These are phyloP conservation scores for Ameiurus melas DNA, from an alignment of 2,113 vertebrate species.

Conservation along the genomic window DNA sequence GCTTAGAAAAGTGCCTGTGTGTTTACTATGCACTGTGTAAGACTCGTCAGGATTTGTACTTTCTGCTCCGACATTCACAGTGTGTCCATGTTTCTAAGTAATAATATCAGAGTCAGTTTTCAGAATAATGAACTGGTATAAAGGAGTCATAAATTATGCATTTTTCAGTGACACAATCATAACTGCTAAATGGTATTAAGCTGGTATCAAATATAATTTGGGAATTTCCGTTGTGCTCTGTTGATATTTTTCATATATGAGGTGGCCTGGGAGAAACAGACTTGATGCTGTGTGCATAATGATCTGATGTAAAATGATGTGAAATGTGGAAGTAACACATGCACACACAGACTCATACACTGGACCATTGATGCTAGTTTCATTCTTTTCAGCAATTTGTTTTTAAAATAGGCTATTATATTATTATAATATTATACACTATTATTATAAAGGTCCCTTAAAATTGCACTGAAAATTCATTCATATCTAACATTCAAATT, in stretches of 20 bases:
- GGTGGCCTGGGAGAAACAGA: not conserved
- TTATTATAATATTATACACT: not conserved
- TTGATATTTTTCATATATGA: constrained; percentile 3
- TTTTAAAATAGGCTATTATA: not conserved
- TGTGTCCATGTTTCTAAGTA: not conserved
- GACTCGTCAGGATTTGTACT: not conserved
- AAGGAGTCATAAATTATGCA: not conserved
- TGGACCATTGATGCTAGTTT: not conserved
- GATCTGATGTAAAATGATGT: not conserved
- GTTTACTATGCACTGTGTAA: constrained; percentile 1
- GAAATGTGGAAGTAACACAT: not conserved
- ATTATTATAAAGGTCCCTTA: not conserved
- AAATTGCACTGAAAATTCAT: constrained; percentile 1
- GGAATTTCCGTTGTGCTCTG: not conserved
- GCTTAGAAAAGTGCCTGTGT: constrained; percentile 51
- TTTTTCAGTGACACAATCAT: not conserved
- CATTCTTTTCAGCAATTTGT: constrained; percentile 13
- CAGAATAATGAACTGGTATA: not conserved
- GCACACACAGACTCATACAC: not conserved
- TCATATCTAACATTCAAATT: not conserved
- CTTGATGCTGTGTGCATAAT: not conserved
- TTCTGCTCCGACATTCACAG: constrained; percentile 9
- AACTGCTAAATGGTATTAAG: not conserved
- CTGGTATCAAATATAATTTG: not conserved
- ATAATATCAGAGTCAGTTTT: not conserved